A percentile compares a stretch with the other conserved stretches of the same genome.
Conservation (phyloP, 2,797 vertebrate species). For the Cheirogaleus major region DNA sequence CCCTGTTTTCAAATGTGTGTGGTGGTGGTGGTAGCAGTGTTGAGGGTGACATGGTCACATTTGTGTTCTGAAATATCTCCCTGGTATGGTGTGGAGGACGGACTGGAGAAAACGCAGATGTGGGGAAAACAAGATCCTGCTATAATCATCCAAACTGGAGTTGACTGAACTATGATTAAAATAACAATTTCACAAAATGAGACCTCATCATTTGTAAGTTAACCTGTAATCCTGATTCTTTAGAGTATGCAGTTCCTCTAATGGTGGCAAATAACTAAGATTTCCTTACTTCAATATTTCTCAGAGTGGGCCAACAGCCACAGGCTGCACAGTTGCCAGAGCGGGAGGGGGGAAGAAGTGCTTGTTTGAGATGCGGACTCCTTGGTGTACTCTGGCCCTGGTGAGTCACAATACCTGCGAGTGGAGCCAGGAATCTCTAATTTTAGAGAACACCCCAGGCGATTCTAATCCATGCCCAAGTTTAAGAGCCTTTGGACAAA, state of each 20-base stretch:
- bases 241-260: not conserved
- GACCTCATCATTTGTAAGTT: not conserved
- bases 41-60: too few species aligned
- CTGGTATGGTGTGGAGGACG: not conserved
- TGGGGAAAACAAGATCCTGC: not conserved
- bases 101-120: not conserved
- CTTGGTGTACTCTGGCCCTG: not conserved
- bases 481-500: constrained; percentile 11
- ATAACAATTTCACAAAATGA: not conserved
- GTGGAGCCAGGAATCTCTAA: not conserved
- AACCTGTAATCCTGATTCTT: not conserved
- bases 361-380: not conserved
- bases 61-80: not conserved
- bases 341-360: not conserved
- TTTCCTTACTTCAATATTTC: not conserved
- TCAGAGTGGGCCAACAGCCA: not conserved
- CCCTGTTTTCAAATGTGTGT: accelerated
- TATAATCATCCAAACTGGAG: not conserved
- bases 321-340: not conserved
- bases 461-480: not conserved
- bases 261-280: not conserved
- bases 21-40: not conserved
- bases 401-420: not conserved
- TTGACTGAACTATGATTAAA: not conserved
- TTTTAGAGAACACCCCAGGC: not conserved